Conservation (phyloP, 1,140 invertebrate species). For the Apocrypta bakeri region DNA sequence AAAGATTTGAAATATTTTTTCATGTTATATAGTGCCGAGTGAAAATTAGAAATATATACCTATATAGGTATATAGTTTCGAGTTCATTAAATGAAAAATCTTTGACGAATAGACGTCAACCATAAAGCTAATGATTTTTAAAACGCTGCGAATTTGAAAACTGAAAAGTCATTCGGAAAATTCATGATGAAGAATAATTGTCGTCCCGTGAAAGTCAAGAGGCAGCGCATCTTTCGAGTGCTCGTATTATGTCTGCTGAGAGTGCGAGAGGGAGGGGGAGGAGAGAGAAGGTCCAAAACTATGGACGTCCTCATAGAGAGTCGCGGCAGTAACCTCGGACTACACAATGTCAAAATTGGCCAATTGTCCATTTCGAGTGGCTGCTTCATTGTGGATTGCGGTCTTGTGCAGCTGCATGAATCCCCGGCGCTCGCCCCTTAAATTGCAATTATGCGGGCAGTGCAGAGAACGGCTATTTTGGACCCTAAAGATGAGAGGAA, state of each 20-base stretch:
- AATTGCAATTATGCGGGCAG: conserved; percentile 61
- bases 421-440: conserved; percentile 47
- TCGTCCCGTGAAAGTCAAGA: background rate
- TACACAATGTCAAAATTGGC: conserved; percentile 32
- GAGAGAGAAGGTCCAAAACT: too few species aligned
- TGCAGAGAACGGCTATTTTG: conserved; percentile 39
- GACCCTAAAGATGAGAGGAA: background rate
- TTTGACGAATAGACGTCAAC: background rate
- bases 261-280: too few species aligned
- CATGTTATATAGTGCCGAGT: too few species aligned
- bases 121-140: background rate
- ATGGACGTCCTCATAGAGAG: background rate
- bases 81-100: too few species aligned
- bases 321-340: background rate
- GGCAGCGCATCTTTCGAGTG: background rate
- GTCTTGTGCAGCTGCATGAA: conserved; percentile 51
- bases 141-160: background rate
- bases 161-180: background rate
- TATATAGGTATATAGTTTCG: too few species aligned
- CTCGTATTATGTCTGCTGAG: background rate
- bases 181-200: conserved; percentile 28
- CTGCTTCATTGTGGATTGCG: conserved; percentile 45
- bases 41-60: too few species aligned
- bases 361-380: conserved; percentile 58
- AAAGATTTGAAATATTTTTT: too few species aligned